phyloP scores from a whole-genome alignment of 2,888 invertebrate species.

The Blomia tropicalis region DNA sequence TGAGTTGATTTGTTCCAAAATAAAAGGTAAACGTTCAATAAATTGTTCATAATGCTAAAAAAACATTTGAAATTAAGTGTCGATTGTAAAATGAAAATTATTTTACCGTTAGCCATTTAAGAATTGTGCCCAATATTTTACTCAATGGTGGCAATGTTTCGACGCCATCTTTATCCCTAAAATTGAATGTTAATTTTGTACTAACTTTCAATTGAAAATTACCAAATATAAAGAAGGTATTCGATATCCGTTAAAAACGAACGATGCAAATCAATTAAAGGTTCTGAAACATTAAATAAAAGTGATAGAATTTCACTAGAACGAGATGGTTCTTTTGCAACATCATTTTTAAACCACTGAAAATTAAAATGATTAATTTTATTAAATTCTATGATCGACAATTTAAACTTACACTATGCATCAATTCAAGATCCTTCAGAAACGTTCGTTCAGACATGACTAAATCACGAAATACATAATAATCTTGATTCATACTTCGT shows the following conservation, averaged over 20 bases:
- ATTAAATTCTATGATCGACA: background rate
- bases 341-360: constrained; percentile 57
- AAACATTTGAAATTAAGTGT: background rate
- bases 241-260: constrained; percentile 62
- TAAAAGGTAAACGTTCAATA: constrained; percentile 54
- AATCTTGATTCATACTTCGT: constrained; percentile 28
- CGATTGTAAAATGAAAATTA: background rate
- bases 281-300: constrained; percentile 47
- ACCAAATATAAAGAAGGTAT: constrained; percentile 53
- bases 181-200: too few relatives aligned
- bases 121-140: constrained; percentile 17
- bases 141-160: constrained; percentile 14
- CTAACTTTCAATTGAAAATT: too few relatives aligned
- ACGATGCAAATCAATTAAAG: constrained; percentile 65
- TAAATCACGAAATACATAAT: constrained; percentile 45
- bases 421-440: constrained; percentile 77
- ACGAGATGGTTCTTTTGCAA: constrained; percentile 46
- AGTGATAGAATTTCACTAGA: constrained; percentile 46
- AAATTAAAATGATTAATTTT: constrained; percentile 31
- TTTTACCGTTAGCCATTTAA: constrained; percentile 19
- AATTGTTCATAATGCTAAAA: constrained; percentile 37
- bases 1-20: constrained; percentile 61
- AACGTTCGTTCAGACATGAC: constrained; percentile 90
- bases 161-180: constrained; percentile 19
- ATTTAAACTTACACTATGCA: constrained; percentile 54